phyloP scores from a whole-genome alignment of 2,113 vertebrate species.

The Antigone vipio region DNA sequence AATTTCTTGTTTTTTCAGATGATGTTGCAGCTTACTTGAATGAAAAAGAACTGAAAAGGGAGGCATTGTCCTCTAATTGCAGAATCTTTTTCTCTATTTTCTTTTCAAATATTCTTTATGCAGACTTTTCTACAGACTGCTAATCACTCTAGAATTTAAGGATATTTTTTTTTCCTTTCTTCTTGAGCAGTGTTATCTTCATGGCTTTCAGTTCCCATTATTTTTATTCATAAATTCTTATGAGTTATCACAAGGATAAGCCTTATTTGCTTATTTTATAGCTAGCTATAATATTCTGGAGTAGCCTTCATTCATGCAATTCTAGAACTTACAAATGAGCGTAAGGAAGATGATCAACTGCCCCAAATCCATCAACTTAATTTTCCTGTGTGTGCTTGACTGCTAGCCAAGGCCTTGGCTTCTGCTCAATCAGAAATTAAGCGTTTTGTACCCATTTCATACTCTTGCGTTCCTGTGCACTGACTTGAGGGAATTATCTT shows the following conservation, averaged over 20 bases:
- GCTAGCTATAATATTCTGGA: not conserved
- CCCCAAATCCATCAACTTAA: not conserved
- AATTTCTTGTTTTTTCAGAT: not conserved
- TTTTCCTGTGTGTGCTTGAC: slow-evolving; percentile 6
- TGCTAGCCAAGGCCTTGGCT: slow-evolving; percentile 30
- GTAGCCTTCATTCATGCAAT: not conserved
- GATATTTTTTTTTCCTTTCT: not conserved
- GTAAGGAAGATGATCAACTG: not conserved
- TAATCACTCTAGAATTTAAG: not conserved
- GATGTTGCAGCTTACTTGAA: not conserved
- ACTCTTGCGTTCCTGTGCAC: not conserved
- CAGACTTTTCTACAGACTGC: not conserved
- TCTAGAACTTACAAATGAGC: not conserved
- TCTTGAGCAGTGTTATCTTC: not conserved
- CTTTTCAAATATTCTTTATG: not conserved
- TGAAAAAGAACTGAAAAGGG: not conserved
- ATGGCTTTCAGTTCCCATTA: not conserved
- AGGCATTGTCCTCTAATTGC: not conserved
- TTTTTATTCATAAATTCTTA: not conserved
- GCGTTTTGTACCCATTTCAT: slow-evolving; percentile 24
- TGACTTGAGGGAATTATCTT: slow-evolving; percentile 12
- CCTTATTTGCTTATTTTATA: not conserved
- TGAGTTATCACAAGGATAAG: not conserved
- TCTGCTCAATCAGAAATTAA: slow-evolving; percentile 16
- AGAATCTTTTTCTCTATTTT: not conserved